phyloP scores from a whole-genome alignment of 2,797 vertebrate genomes.

The Esox masquinongy region DNA sequence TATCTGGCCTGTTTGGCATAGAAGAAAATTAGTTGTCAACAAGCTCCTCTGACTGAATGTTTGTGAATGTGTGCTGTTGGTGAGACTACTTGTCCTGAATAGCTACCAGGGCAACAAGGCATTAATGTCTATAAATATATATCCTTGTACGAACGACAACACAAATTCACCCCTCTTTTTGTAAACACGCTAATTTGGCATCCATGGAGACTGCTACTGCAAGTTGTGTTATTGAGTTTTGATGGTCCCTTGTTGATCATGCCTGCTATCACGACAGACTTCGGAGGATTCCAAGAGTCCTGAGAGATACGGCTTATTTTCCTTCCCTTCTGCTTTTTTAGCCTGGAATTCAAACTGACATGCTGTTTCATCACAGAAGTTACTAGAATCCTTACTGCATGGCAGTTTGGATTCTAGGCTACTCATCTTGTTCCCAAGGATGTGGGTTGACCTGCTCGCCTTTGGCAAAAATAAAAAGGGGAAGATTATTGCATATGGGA shows the following conservation, averaged over 20 bases:
- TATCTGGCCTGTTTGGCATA: no score
- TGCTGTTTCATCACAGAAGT: not conserved
- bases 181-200: conserved; percentile 31
- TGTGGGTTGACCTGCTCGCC: not conserved
- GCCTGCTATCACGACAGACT: conserved; percentile 38
- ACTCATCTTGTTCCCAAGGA: not conserved
- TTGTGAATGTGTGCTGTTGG: no score
- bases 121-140: no score
- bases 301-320: conserved; percentile 8
- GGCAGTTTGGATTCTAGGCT: not conserved
- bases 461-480: not conserved
- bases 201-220: conserved; percentile 21
- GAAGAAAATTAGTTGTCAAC: no score
- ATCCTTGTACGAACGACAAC: not conserved
- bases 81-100: no score
- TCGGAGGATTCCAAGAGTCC: conserved; percentile 38
- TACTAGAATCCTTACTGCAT: not conserved
- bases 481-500: not conserved
- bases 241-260: conserved; percentile 35
- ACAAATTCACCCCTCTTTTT: not conserved
- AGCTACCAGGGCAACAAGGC: no score
- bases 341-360: not conserved
- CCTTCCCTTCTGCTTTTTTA: not conserved
- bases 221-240: conserved; percentile 43
- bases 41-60: no score